phyloP scores from a whole-genome alignment of 2,888 invertebrate genomes.

The Netelia inedita region DNA sequence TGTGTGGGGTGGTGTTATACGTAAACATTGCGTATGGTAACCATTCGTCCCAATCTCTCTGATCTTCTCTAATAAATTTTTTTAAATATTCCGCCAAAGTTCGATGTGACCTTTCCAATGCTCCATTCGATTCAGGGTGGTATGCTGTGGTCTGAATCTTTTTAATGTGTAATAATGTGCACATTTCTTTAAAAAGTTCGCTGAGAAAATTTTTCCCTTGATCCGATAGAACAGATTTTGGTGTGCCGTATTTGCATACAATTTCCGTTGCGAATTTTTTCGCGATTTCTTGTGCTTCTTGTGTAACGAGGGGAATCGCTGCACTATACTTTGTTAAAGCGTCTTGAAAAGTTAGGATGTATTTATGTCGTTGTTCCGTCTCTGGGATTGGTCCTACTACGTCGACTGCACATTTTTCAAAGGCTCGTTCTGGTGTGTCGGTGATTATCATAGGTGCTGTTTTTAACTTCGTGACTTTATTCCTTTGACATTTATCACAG shows the following conservation, averaged over 20 bases:
- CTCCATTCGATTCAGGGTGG: conserved; percentile 22
- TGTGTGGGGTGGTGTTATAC: no score
- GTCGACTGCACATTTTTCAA: conserved; percentile 67
- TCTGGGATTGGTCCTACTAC: conserved; percentile 69
- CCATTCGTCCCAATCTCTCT: conserved; percentile 71
- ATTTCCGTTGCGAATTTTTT: conserved; percentile 44
- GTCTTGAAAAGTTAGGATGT: conserved; percentile 51
- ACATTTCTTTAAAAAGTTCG: background rate
- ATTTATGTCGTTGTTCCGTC: conserved; percentile 58
- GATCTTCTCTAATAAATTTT: conserved; percentile 52
- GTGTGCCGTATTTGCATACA: conserved; percentile 69
- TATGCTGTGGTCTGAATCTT: conserved; percentile 34
- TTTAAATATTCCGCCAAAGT: conserved; percentile 70
- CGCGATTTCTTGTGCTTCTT: conserved; percentile 64
- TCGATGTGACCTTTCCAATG: conserved; percentile 66
- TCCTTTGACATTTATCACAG: conserved; percentile 52
- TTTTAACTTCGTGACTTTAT: conserved; percentile 39
- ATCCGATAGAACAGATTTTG: conserved; percentile 61
- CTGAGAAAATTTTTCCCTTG: conserved; percentile 35
- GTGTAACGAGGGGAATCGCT: conserved; percentile 51
- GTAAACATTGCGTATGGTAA: conserved; percentile 67
- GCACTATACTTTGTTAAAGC: conserved; percentile 57
- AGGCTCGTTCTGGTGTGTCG: conserved; percentile 56
- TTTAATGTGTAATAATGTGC: conserved; percentile 10
- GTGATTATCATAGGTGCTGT: conserved; percentile 66